Evolutionary conservation across 2,113 vertebrate genomes (phyloP), one percentile per base, ranked within the genome.

Genomic region (Tachysurus fulvidraco): DNA sequence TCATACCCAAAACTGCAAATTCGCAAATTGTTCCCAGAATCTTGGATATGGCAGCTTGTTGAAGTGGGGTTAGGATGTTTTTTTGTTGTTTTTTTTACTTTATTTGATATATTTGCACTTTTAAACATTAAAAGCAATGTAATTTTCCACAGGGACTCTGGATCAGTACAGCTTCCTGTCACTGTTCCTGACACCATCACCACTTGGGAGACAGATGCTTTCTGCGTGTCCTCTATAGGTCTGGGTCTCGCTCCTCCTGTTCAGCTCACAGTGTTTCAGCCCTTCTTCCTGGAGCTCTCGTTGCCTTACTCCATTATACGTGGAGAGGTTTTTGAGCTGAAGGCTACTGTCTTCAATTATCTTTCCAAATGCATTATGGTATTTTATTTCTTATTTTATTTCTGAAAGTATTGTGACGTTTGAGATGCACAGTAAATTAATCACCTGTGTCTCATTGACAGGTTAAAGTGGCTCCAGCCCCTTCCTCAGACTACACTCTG

Each of bases 161-260:
- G 94, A 0, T 88, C 90, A 1, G 89, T 86, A 83, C 59, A 81
- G 0, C 5, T 95, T 81, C 91, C 92, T 84, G 92, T 96, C 84
- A 95, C 88, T 0, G 90, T 97, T 28, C 97, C 97, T 0, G 97
- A 98, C 92, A 96, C 94, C 60, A 96, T 98, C 92, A 99, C 97
- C 0, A 94, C 95, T n/a, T 98, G 98, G 98, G 93, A 95, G 17
- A 95, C 95, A 1, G 95, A 89, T 0, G 95, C 95, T 2, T 98
- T 98, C 94, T 99, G 98, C 0, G 81, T 96, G 62, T 95, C 95
- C 19, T 74, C 96, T 0, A 86, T 3, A 0, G 97, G 97, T 1
- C 95, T 98, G 46, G 97, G 97, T 46, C 90, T 85, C 86, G 96
- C 97, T 84, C 94, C 95, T 11, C 90, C 93, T 1, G 7, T 90